Evolutionary conservation across 1,140 invertebrate species (phyloP), one percentile per base, ranked within the genome.

Genomic region (Lerema accius): DNA sequence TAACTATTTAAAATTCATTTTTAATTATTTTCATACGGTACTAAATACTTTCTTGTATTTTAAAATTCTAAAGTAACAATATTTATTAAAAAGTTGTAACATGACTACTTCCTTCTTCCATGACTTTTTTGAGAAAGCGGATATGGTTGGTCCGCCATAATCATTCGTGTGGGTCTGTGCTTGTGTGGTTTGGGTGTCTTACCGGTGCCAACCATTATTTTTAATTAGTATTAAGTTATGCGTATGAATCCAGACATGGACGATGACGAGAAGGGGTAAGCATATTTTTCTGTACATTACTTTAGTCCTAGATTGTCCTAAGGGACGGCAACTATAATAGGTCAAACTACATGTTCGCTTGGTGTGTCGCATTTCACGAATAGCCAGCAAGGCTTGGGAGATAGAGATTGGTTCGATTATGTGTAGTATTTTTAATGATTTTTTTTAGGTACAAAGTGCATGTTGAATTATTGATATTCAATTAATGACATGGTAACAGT

Each of bases 181-280:
- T 90, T 91, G 86, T 91, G 89, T 86, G 90, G 87, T 91, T 90
- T 86, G 78, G 90, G 85, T 88, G 83, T 90, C 82, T 88, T 91
- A 86, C 90, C 90, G 90, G 90, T 90, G 86, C 90, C 88, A 90
- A 91, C 84, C 85, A 88, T 90, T 91, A 90, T 85, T 90, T 91
- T 90, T 91, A 90, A 90, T 89, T 90, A 90, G 87, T 88, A 90
- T 79, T 91, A 91, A 91, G 89, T 91, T 90, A 92, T 92, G 91
- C 91, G 91, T 89, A 92, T 92, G 91, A 92, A 90, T 88, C 89
- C 89, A 90, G 91, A 92, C 81, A 92, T 92, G 91, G 91, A 91
- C 84, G 91, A 92, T 88, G 91, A 92, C 67, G 90, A 92, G 87
- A 92, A 92, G 88, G 91, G 91, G 91, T 92, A 75, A 90, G 86